phyloP scores from a whole-genome alignment of 2,888 invertebrate species.

The Hirudinaria manillensis region DNA sequence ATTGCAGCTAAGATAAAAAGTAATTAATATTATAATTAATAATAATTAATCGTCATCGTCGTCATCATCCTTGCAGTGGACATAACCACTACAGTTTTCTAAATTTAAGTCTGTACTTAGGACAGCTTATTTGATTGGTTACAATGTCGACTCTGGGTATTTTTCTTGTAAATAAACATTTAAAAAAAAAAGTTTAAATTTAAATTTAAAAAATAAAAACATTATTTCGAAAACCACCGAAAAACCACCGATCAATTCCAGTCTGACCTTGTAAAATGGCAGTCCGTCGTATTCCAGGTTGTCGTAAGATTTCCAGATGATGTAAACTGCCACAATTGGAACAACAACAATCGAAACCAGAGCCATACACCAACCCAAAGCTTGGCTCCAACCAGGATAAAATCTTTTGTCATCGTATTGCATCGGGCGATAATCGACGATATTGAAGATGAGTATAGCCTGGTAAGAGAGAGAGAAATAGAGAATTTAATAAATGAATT shows the following conservation, averaged over 20 bases:
- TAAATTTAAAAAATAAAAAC: no score
- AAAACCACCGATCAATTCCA: constrained; percentile 50
- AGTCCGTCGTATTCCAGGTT: constrained; percentile 36
- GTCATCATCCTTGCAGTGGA: no score
- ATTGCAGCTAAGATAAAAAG: no score
- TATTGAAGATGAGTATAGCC: background rate
- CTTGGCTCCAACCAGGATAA: constrained; percentile 37
- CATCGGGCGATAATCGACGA: constrained; percentile 10
- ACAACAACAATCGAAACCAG: constrained; percentile 34
- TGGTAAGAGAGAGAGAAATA: background rate
- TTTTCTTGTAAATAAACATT: no score
- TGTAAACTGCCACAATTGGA: constrained; percentile 29
- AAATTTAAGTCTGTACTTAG: no score
- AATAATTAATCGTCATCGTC: no score
- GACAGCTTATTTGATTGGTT: no score
- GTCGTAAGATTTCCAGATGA: constrained; percentile 29
- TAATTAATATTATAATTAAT: no score
- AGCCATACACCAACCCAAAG: constrained; percentile 38
- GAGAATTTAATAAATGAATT: background rate
- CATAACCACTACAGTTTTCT: no score
- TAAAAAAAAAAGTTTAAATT: no score
- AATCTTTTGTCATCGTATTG: constrained; percentile 14
- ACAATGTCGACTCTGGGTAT: no score
- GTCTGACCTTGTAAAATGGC: constrained; percentile 26
- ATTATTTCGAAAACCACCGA: constrained; percentile 66